Evolutionary conservation across 2,113 vertebrate species (phyloP).

Genomic region (Hoplias malabaricus): DNA sequence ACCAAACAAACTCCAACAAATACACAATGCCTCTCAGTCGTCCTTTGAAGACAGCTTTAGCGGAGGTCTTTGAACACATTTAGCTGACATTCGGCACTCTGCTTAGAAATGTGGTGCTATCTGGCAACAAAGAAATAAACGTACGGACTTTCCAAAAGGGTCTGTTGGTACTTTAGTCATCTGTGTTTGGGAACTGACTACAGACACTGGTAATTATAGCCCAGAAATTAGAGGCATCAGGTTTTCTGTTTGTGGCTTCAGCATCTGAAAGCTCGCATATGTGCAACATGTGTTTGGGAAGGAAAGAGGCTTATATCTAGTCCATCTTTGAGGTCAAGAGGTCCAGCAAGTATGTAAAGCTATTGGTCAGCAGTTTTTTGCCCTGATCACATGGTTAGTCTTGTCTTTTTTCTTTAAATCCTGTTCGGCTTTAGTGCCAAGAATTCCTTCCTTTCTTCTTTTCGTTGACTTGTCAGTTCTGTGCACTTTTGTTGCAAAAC

Average conservation of each 20-base stretch:
- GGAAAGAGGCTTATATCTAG: neutral
- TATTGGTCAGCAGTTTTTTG: neutral
- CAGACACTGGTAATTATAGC: slow-evolving; percentile 46
- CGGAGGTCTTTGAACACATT: slow-evolving; percentile 35
- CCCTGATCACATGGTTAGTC: no score
- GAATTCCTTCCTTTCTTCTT: no score
- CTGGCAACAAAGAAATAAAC: slow-evolving; percentile 39
- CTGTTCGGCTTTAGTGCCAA: no score
- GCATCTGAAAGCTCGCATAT: slow-evolving; percentile 43
- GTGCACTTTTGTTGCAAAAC: no score
- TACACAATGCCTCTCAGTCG: slow-evolving; percentile 27
- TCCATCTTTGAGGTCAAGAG: neutral
- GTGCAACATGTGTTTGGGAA: slow-evolving; percentile 45
- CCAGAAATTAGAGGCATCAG: slow-evolving; percentile 44
- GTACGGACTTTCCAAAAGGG: slow-evolving; percentile 12
- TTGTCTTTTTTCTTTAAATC: no score
- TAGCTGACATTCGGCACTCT: slow-evolving; percentile 11
- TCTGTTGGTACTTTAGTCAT: slow-evolving; percentile 33
- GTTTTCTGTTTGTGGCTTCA: slow-evolving; percentile 44
- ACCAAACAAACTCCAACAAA: slow-evolving; percentile 23
- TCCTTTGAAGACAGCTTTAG: slow-evolving; percentile 26
- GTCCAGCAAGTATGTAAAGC: neutral
- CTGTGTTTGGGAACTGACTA: slow-evolving; percentile 37
- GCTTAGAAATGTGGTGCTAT: slow-evolving; percentile 16
- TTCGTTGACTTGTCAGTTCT: no score